A percentile compares a stretch with the other conserved stretches of the same genome.
Evolutionary conservation across 2,797 vertebrate species (phyloP).

Genomic region (Pterois miles): DNA sequence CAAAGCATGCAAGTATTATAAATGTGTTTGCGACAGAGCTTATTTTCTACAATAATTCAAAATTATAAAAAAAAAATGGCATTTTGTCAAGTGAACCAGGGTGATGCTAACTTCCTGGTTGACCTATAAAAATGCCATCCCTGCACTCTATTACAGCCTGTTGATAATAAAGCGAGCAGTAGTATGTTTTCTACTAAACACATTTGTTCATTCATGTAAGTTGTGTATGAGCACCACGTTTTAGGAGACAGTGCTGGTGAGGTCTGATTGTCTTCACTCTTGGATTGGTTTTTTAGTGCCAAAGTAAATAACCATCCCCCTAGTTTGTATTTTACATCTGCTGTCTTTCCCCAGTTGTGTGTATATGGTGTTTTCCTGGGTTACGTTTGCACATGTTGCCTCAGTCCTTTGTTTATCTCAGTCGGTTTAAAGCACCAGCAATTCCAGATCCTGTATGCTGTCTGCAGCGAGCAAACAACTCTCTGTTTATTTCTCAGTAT

Average conservation of each 20-base stretch:
- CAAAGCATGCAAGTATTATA: too few relatives aligned
- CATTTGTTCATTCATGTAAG: not conserved
- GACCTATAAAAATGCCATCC: too few relatives aligned
- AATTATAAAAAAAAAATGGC: too few relatives aligned
- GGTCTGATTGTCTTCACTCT: not conserved
- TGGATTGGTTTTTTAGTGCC: not conserved
- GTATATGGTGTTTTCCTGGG: slow-evolving; percentile 39
- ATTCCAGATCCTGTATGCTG: slow-evolving; percentile 47
- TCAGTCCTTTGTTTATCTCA: slow-evolving; percentile 53
- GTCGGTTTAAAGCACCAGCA: slow-evolving; percentile 51
- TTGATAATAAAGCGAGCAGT: not conserved
- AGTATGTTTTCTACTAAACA: not conserved
- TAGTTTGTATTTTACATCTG: slow-evolving; percentile 16
- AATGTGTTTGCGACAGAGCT: too few relatives aligned
- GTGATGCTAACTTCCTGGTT: too few relatives aligned
- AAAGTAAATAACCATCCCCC: slow-evolving; percentile 34
- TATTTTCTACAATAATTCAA: too few relatives aligned
- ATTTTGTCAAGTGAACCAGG: too few relatives aligned
- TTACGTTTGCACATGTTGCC: slow-evolving; percentile 74
- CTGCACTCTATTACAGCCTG: not conserved
- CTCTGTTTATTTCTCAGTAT: not conserved
- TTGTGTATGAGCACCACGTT: not conserved
- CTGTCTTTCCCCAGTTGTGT: slow-evolving; percentile 1
- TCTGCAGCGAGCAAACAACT: not conserved
- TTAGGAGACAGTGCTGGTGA: not conserved